phyloP scores from a whole-genome alignment of 2,888 invertebrate genomes.

The Drosophila fulvimacula region DNA sequence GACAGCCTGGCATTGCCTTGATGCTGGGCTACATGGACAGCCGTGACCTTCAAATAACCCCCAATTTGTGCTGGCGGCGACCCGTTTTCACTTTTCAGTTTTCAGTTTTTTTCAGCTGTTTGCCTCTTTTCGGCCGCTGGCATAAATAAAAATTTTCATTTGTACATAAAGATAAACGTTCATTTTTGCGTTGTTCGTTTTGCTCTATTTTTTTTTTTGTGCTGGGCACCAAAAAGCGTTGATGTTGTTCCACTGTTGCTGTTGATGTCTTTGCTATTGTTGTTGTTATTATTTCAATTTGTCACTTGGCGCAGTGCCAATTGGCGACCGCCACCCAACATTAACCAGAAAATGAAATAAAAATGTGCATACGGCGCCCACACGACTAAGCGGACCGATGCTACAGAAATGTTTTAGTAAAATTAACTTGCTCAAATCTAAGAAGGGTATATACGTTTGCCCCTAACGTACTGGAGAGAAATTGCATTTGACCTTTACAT shows the following conservation, averaged over 20 bases:
- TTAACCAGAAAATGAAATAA: conserved; percentile 68
- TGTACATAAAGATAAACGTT: conserved; percentile 77
- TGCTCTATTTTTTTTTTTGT: neutral
- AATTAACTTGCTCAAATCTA: neutral
- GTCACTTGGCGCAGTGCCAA: conserved; percentile 75
- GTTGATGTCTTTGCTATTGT: conserved; percentile 24
- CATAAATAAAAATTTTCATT: conserved; percentile 81
- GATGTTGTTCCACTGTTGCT: conserved; percentile 32
- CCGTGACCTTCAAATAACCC: conserved; percentile 76
- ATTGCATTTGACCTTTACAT: too few relatives aligned
- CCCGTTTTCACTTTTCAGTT: conserved; percentile 50
- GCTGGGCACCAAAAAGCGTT: conserved; percentile 47
- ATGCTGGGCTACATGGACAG: conserved; percentile 30
- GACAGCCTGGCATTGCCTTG: conserved; percentile 8
- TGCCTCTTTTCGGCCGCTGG: conserved; percentile 66
- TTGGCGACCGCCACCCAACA: conserved; percentile 57
- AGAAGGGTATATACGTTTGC: too few relatives aligned
- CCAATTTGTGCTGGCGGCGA: conserved; percentile 48
- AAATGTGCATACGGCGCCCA: conserved; percentile 56
- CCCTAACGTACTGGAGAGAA: too few relatives aligned
- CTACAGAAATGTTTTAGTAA: too few relatives aligned
- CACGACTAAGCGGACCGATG: conserved; percentile 36
- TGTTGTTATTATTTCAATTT: conserved; percentile 75
- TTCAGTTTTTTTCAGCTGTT: conserved; percentile 47
- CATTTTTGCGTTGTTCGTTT: conserved; percentile 24